These are phyloP conservation scores for Manis pentadactyla DNA, from an alignment of 2,797 vertebrate genomes.

Conservation along the genomic window DNA sequence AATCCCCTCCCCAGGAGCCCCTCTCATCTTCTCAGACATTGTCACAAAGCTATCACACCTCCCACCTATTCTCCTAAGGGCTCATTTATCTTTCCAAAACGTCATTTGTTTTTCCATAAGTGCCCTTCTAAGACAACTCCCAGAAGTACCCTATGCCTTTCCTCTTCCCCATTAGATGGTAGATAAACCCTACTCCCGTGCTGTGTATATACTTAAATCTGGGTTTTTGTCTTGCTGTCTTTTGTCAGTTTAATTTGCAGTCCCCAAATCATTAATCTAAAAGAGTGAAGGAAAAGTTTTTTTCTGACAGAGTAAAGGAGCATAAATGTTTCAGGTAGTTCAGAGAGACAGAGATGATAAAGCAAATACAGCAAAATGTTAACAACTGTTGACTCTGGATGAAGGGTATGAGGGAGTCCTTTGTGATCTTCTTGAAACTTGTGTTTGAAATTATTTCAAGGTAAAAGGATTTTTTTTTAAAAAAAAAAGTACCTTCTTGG, in stretches of 20 bases:
- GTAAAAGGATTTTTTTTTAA: constrained; percentile 3
- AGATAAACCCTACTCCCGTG: background rate
- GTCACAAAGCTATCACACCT: background rate
- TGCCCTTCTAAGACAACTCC: background rate
- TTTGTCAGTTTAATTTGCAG: constrained; percentile 29
- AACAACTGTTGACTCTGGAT: background rate
- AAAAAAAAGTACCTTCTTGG: background rate
- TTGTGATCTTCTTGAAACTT: background rate
- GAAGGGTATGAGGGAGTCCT: background rate
- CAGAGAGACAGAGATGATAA: background rate
- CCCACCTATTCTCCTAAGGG: background rate
- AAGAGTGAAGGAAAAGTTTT: background rate
- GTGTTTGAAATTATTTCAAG: constrained; percentile 48
- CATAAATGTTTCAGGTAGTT: background rate
- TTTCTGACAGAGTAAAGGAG: background rate
- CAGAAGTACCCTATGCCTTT: background rate
- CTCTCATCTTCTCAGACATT: background rate
- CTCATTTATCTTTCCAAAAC: background rate
- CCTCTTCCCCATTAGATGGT: background rate
- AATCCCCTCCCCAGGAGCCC: background rate
- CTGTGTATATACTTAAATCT: background rate
- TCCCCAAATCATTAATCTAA: background rate
- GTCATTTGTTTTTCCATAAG: background rate
- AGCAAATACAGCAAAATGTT: background rate
- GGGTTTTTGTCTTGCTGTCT: background rate